Evolutionary conservation across 2,888 invertebrate species (phyloP), one percentile per base, ranked within the genome.

Genomic region (Exocentrus adspersus): DNA sequence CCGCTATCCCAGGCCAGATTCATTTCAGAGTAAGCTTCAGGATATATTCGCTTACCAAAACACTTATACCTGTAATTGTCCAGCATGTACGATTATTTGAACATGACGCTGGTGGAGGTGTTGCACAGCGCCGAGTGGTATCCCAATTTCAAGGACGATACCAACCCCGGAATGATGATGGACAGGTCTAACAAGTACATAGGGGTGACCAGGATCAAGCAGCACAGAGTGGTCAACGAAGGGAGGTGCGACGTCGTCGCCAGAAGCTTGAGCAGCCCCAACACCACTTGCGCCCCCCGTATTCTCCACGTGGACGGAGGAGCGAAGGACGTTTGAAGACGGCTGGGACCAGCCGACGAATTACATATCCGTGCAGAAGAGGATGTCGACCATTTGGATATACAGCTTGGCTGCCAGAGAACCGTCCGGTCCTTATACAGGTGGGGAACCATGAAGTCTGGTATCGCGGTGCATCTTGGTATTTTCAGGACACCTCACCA

Each of bases 151-250:
- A 20, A 65, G 16, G 51, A 68, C 10, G 46, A 65, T 0, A n/a
- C n/a, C n/a, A 60, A 65, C 28, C 61, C 71, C 17, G 77, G 77
- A n/a, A 62, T 74, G 57, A 69, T 72, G 24, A 64, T 62, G 2
- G 77, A 77, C 62, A 69, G 68, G 19, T 58, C 62, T n/a, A 77
- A 72, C 42, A 75, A 72, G 58, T 68, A 70, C 50, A 46, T 78
- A 17, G 77, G 77, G 20, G 70, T 72, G 2, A 62, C 67, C 10
- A 65, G 74, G 14, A 32, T 75, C 6, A 51, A 73, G 12, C 74
- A 75, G 50, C 69, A 70, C 12, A 61, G 74, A 37, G 28, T 60
- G 16, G 60, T 68, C 6, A 14, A 6, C 12, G 3, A 20, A 14
- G 7, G 7, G 37, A 12, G 5, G 14, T 37, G 37, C 37, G n/a